A percentile compares a stretch with the other conserved stretches of the same genome.
Evolutionary conservation across 2,113 vertebrate genomes (phyloP).

Genomic region (Panthera uncia): DNA sequence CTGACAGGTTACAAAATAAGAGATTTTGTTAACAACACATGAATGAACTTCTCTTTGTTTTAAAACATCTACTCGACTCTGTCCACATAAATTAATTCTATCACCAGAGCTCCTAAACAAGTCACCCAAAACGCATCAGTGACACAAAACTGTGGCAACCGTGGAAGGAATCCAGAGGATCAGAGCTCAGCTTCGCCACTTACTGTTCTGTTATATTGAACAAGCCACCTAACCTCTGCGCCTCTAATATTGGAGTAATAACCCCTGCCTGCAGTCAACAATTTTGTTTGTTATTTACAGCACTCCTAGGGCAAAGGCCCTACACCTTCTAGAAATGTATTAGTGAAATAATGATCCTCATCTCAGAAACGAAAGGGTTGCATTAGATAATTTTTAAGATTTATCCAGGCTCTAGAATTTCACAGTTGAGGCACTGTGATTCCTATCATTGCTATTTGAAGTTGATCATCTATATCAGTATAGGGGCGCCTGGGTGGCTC

Average conservation of each 20-base stretch:
- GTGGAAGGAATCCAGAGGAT: background rate
- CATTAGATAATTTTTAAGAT: background rate
- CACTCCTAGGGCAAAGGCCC: background rate
- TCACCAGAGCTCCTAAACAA: background rate
- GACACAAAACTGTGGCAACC: background rate
- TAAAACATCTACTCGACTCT: conserved; percentile 17
- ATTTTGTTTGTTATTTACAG: background rate
- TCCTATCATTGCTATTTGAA: background rate
- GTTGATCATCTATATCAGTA: background rate
- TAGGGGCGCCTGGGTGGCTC: too few relatives aligned
- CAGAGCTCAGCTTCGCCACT: background rate
- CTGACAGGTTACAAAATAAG: conserved; percentile 12
- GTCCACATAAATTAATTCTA: background rate
- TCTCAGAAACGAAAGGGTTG: background rate
- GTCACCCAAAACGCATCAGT: background rate
- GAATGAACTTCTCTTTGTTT: background rate
- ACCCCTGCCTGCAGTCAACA: background rate
- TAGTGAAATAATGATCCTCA: background rate
- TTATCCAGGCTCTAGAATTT: background rate
- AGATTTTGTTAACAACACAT: conserved; percentile 29
- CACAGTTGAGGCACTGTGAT: background rate
- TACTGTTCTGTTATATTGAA: background rate
- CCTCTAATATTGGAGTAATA: background rate
- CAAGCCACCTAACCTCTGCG: background rate
- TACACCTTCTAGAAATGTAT: background rate